A percentile compares a stretch with the other conserved stretches of the same genome.
Conservation (phyloP, 2,797 vertebrate species). For the Scolopax bukidnonensis region DNA sequence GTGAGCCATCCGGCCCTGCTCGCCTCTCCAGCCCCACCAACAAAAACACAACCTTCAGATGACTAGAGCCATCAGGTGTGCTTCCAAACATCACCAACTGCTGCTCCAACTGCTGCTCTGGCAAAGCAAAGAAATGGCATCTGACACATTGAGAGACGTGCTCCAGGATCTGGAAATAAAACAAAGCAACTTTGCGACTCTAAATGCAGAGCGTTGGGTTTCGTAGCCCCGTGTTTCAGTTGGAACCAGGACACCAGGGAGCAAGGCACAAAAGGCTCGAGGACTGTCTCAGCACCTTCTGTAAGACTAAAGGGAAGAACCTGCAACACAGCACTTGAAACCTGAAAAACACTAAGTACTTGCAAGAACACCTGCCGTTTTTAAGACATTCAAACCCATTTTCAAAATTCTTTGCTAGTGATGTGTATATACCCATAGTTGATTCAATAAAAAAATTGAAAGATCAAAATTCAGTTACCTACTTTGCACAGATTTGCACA, state of each 20-base stretch:
- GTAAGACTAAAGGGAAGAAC: conserved; percentile 10
- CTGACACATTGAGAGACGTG: background rate
- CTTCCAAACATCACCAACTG: background rate
- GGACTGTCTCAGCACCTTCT: background rate
- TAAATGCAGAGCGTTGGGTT: background rate
- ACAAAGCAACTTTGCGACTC: background rate
- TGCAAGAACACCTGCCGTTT: background rate
- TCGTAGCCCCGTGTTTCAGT: fast-evolving
- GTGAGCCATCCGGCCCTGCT: background rate
- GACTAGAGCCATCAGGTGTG: background rate
- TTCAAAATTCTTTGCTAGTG: background rate
- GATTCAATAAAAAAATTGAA: background rate
- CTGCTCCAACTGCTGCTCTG: background rate
- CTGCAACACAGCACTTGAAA: conserved; percentile 2
- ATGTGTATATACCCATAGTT: background rate
- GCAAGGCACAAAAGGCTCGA: background rate
- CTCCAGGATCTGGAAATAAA: background rate
- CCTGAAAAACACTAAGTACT: background rate
- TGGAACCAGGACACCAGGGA: background rate
- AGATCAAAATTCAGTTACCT: background rate
- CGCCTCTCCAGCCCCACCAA: background rate
- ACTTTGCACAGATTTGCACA: background rate
- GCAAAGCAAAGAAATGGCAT: background rate
- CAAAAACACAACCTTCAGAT: background rate
- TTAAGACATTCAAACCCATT: background rate